Base-by-base conservation (phyloP, 1,140 invertebrate species). In the Caenorhabditis tropicalis region DNA sequence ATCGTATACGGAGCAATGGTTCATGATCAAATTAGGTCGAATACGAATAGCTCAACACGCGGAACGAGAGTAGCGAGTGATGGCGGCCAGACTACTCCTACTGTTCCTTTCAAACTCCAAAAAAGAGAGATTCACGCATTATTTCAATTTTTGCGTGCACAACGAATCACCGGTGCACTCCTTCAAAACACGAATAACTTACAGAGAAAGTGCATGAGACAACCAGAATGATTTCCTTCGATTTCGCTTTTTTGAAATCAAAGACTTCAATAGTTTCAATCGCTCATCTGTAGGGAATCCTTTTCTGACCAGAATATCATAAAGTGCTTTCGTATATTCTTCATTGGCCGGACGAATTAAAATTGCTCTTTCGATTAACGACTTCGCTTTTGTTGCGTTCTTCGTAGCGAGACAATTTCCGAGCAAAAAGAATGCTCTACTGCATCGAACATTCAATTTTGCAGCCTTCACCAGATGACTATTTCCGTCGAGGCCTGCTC, bases 351-450 rank as follows among this genome's bases (percentile, higher is more conserved):
- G 65, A 12, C 33, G 36, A 74, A 74, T 74, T 74, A 43, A 36
- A 24, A 74, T 15, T 24, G 65, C 36, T 43, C 65, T 3, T 15
- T 74, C 65, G 6, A 74, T 21, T 3, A 74, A 24, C 0, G 65
- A 74, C n/a, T 74, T 74, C 24, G 65, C 65, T 43, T 74, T 74
- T 10, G 65, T 43, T 10, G 36, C 19, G 43, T 74, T 74, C 24
- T 74, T 74, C 4, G 6, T 19, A 9, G 36, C 5, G 2, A 74
- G 2, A 31, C 19, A 12, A 9, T 74, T 46, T 9, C 36, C 65
- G 5, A 74, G 65, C 21, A 74, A n/a, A 21, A 36, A 74, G 10
- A 74, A 74, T 21, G 65, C 65, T 43, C 65, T n/a, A 24, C 65
- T 74, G 24, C 65, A 74, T 19, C 65, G 65, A 0, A 74, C 65